Percentiles rank a stretch among this genome's conserved stretches.
These are phyloP conservation scores for Calyptomena viridis DNA, from an alignment of 2,113 vertebrate genomes.

Conservation along the genomic window DNA sequence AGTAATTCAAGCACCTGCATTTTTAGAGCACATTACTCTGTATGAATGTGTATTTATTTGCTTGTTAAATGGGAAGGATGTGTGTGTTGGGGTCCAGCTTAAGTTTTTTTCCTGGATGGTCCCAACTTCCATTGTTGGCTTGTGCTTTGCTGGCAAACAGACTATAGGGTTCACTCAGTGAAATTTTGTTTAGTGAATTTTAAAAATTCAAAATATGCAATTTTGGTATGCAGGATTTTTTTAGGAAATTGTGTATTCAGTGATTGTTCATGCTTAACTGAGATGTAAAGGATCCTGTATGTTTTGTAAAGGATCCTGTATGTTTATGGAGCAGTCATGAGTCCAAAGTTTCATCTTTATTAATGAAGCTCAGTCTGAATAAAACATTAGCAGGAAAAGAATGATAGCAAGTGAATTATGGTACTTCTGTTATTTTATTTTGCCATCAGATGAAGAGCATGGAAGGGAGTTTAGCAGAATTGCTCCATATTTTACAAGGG, in stretches of 20 bases:
- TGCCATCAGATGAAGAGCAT: neutral
- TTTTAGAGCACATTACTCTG: constrained; percentile 13
- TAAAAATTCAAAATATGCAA: constrained; percentile 55
- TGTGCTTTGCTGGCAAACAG: constrained; percentile 52
- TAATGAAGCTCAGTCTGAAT: constrained; percentile 60
- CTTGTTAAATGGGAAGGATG: constrained; percentile 18
- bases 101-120: neutral
- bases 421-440: constrained; percentile 39
- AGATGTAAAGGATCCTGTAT: constrained; percentile 55
- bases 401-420: constrained; percentile 4
- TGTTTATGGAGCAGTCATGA: constrained; percentile 65
- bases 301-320: constrained; percentile 67
- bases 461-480: neutral
- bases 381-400: constrained; percentile 61
- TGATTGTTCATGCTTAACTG: constrained; percentile 31
- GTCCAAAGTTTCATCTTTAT: constrained; percentile 68
- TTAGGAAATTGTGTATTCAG: constrained; percentile 27
- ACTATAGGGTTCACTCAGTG: constrained; percentile 52
- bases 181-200: constrained; percentile 47
- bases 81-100: neutral
- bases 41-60: constrained; percentile 30
- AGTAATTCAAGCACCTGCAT: constrained; percentile 26
- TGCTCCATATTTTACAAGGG: neutral
- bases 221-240: constrained; percentile 47
- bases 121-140: constrained; percentile 25